Evolutionary conservation across 2,113 vertebrate species (phyloP).

Genomic region (Psilopogon haemacephalus): DNA sequence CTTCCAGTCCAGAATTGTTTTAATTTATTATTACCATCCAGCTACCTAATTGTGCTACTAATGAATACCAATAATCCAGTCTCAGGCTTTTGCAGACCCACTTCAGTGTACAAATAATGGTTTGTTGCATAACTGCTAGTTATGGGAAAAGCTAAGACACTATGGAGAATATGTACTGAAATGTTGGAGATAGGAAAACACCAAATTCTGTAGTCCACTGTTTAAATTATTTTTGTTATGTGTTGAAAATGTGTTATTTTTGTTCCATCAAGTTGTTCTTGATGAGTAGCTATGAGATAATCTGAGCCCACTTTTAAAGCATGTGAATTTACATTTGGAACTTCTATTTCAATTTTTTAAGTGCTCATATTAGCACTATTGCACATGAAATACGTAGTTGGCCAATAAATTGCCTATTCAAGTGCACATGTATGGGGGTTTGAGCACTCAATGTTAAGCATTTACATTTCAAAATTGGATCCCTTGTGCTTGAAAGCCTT

Average conservation of each 20-base stretch:
- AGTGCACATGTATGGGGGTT: not conserved
- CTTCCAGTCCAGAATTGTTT: constrained; percentile 33
- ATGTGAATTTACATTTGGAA: not conserved
- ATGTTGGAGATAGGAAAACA: not conserved
- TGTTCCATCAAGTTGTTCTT: not conserved
- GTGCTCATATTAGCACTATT: not conserved
- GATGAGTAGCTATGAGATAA: not conserved
- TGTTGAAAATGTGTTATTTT: not conserved
- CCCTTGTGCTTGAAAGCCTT: constrained; percentile 55
- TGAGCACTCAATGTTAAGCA: constrained; percentile 27
- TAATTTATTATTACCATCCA: constrained; percentile 41
- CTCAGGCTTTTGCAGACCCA: constrained; percentile 32
- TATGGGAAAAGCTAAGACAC: constrained; percentile 5
- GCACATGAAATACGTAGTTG: not conserved
- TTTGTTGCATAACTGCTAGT: constrained; percentile 16
- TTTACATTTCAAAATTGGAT: constrained; percentile 61
- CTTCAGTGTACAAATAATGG: constrained; percentile 45
- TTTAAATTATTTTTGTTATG: constrained; percentile 11
- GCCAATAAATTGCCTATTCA: constrained; percentile 31
- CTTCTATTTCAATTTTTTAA: not conserved
- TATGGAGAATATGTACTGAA: not conserved
- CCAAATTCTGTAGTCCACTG: not conserved
- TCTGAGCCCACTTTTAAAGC: not conserved
- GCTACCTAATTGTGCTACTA: constrained; percentile 60
- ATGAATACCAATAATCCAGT: constrained; percentile 50